phyloP scores from a whole-genome alignment of 1,140 invertebrate genomes.

The Platorchestia sp. region DNA sequence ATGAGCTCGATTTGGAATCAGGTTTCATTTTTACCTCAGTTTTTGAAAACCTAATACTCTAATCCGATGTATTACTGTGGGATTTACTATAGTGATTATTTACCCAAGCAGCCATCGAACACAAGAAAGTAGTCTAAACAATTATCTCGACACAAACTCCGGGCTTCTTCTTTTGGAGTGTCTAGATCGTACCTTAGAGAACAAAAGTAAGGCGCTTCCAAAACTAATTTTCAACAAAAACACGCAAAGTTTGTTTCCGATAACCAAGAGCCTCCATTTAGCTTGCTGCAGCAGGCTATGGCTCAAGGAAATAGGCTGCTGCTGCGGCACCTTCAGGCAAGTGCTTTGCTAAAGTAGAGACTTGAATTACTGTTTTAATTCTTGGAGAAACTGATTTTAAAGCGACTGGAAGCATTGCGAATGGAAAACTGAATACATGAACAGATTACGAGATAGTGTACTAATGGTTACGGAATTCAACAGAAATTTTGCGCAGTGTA shows the following conservation, averaged over 20 bases:
- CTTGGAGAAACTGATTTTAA: neutral
- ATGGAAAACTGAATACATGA: too few relatives aligned
- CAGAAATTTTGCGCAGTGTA: neutral
- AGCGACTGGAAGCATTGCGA: too few relatives aligned
- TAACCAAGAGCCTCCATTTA: neutral
- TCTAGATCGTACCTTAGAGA: neutral
- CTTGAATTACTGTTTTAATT: neutral
- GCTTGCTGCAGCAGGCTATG: neutral
- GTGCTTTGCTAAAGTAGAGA: neutral
- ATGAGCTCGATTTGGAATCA: too few relatives aligned
- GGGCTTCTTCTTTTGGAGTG: neutral
- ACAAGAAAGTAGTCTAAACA: neutral
- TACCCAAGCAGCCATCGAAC: neutral
- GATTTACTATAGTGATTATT: neutral
- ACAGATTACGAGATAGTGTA: neutral
- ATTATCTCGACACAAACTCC: neutral
- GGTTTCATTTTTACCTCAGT: too few relatives aligned
- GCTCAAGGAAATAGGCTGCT: neutral
- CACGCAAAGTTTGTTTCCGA: neutral
- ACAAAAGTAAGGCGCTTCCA: neutral
- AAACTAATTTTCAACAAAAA: conserved; percentile 1
- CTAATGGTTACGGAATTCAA: neutral
- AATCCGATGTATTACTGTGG: neutral
- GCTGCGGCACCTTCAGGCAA: neutral
- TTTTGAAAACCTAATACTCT: too few relatives aligned